Evolutionary conservation across 1,140 invertebrate species (phyloP).

Genomic region (Gonioctena quinquepunctata): DNA sequence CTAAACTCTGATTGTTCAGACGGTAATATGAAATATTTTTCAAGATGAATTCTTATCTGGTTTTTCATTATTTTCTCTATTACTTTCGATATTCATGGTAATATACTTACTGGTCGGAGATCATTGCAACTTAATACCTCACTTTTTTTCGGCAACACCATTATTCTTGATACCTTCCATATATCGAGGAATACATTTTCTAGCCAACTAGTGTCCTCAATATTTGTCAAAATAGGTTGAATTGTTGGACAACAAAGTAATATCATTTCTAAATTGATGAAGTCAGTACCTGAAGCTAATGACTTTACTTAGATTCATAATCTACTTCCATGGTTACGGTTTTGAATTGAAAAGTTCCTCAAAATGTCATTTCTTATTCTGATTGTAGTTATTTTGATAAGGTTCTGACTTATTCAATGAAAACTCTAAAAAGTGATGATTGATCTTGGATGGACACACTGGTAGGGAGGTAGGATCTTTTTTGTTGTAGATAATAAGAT

Average conservation of each 20-base stretch:
- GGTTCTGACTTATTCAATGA: not conserved
- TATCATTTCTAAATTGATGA: not conserved
- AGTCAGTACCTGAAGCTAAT: not conserved
- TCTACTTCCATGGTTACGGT: not conserved
- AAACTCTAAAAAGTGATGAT: not conserved
- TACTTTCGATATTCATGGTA: too few relatives aligned
- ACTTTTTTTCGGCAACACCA: conserved; percentile 1
- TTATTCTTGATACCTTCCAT: not conserved
- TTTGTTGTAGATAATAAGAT: too few relatives aligned
- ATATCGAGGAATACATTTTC: not conserved
- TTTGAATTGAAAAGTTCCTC: not conserved
- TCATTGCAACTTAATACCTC: too few relatives aligned
- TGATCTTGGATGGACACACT: not conserved
- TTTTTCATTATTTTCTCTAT: too few relatives aligned
- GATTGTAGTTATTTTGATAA: not conserved
- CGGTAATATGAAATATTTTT: too few relatives aligned
- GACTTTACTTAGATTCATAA: not conserved
- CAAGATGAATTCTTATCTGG: too few relatives aligned
- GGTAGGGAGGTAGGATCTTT: too few relatives aligned
- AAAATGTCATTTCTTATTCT: not conserved
- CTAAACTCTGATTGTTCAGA: too few relatives aligned
- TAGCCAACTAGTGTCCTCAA: not conserved
- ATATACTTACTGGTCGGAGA: too few relatives aligned
- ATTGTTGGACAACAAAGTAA: not conserved
- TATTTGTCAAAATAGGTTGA: not conserved